phyloP scores from a whole-genome alignment of 2,113 vertebrate species.

The Cryptomyrus ogoouensis region DNA sequence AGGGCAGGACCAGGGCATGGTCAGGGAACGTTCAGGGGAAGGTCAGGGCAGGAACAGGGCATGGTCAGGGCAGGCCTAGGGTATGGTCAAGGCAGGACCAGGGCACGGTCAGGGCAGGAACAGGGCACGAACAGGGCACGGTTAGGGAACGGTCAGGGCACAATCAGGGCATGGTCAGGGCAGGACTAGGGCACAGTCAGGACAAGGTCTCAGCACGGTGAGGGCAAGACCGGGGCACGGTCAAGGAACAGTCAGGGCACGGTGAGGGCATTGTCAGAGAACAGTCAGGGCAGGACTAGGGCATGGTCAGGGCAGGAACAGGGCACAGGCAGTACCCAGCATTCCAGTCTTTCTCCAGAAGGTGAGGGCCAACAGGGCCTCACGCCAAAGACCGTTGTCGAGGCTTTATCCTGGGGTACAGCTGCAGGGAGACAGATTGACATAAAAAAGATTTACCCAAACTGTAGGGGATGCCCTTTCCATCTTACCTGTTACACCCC shows the following conservation, averaged over 20 bases:
- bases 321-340: constrained; percentile 25
- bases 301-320: neutral
- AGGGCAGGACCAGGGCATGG: neutral
- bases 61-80: neutral
- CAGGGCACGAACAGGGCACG: neutral
- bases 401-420: constrained; percentile 94
- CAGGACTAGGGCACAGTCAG: neutral
- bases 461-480: neutral
- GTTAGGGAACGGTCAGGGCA: neutral
- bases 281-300: neutral
- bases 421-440: constrained; percentile 53
- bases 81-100: neutral
- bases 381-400: constrained; percentile 89
- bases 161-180: neutral
- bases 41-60: neutral
- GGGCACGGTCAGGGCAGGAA: neutral
- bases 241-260: neutral
- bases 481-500: neutral
- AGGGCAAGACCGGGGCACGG: neutral
- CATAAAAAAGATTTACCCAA: neutral
- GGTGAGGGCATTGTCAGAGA: neutral
- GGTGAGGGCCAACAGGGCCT: constrained; percentile 26
- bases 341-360: constrained; percentile 39
- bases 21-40: neutral
- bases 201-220: too few relatives aligned